These are phyloP conservation scores for Sceliomorpha sp. DNA, from an alignment of 2,888 invertebrate species.

Conservation along the genomic window DNA sequence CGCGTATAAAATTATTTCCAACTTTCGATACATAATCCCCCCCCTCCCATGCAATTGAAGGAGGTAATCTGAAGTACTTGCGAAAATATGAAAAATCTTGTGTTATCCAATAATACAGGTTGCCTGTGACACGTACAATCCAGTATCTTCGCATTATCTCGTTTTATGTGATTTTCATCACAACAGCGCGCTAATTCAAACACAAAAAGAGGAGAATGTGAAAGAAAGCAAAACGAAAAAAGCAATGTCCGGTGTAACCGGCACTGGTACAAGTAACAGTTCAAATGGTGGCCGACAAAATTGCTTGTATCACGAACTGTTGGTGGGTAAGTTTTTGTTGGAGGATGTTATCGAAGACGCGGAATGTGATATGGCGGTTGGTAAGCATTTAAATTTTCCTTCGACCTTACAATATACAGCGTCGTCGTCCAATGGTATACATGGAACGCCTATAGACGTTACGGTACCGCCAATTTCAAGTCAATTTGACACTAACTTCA, in stretches of 20 bases:
- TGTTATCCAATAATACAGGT: no score
- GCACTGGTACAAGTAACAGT: constrained; percentile 82
- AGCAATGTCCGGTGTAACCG: constrained; percentile 70
- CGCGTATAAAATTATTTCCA: no score
- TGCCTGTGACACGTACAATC: constrained; percentile 71
- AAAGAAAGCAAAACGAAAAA: constrained; percentile 80
- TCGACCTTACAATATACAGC: constrained; percentile 61
- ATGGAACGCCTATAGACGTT: constrained; percentile 65
- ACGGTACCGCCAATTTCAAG: constrained; percentile 63
- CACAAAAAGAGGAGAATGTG: constrained; percentile 74
- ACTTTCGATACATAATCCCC: no score
- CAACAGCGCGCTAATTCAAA: constrained; percentile 81
- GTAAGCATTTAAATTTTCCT: constrained; percentile 71
- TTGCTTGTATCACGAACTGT: constrained; percentile 76
- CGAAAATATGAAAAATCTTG: no score
- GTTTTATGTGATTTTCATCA: constrained; percentile 87
- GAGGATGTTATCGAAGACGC: constrained; percentile 79
- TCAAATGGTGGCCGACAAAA: constrained; percentile 78
- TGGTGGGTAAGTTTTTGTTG: constrained; percentile 75
- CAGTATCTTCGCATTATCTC: constrained; percentile 81
- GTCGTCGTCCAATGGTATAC: constrained; percentile 73
- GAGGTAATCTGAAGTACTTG: no score
- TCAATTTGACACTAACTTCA: constrained; percentile 73
- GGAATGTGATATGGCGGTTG: constrained; percentile 74
- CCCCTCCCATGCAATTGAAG: no score